Base-by-base conservation (phyloP, 2,113 vertebrate species). In the Corythornis vintsioides region DNA sequence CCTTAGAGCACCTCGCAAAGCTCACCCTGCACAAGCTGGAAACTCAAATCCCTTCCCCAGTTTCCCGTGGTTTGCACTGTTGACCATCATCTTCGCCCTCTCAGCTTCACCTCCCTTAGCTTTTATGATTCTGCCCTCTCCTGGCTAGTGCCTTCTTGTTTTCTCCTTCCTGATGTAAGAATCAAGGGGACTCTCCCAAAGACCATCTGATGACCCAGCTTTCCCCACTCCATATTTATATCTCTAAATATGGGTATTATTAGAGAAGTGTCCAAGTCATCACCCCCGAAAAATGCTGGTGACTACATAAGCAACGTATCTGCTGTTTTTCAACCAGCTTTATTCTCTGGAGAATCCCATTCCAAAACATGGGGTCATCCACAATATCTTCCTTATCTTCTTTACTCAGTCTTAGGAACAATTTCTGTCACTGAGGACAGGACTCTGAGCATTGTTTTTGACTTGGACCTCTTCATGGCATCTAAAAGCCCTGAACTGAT, bases 91-190 rank as follows among this genome's bases (percentile, higher is more conserved):
- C 56, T 60, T 64, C 60, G n/a, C 5, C 2, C 26, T 50, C 28
- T 10, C 2, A 8, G 9, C 35, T 50, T 70, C 21, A 52, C 13
- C n/a, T 89, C 33, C 76, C 18, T 83, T 86, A 53, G 93, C 93
- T 86, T 94, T 95, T 88, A 79, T 31, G 48, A 94, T 71, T 94
- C 93, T 96, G 94, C 96, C 94, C 96, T 96, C 94, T 96, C 86
- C 93, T 92, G 94, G 96, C 73, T 90, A 2, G 2, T 76, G 24
- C 13, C 11, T 47, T 63, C 45, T 33, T 7, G 24, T 48, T 75
- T 81, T 7, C 21, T 88, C 56, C 29, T 72, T 33, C 45, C 47
- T 7, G 12, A 57, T n/a, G 29, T 3, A 48, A 43, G 60, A 64
- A 56, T n/a, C 25, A 43, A 67, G 13, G 28, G 33, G 14, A 65